These are phyloP conservation scores for Salmo trutta DNA, from an alignment of 2,797 vertebrate genomes.

Conservation along the genomic window DNA sequence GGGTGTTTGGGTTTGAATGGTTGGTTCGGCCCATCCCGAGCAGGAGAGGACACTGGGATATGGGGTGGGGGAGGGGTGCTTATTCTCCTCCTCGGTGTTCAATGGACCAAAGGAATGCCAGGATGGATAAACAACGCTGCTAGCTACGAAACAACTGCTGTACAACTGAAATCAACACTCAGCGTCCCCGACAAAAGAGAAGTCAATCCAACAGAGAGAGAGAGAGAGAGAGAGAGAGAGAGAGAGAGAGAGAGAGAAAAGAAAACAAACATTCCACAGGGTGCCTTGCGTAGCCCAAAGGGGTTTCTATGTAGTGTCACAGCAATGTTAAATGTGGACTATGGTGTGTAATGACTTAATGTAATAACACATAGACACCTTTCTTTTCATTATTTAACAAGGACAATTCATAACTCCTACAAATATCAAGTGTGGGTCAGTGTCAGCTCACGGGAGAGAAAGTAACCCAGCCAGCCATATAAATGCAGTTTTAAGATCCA, in stretches of 20 bases:
- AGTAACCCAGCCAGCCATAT: conserved; percentile 16
- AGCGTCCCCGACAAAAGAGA: conserved; percentile 68
- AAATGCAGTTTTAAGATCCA: neutral
- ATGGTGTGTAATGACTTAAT: conserved; percentile 65
- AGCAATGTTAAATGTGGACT: conserved; percentile 59
- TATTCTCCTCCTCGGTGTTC: conserved; percentile 56
- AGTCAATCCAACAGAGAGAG: conserved; percentile 66
- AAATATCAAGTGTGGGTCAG: conserved; percentile 37
- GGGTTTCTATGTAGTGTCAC: conserved; percentile 76
- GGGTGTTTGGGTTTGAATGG: conserved; percentile 56
- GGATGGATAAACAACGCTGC: conserved; percentile 73
- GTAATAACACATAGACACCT: conserved; percentile 56
- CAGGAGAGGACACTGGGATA: neutral
- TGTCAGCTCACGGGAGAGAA: conserved; percentile 19
- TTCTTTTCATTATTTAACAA: conserved; percentile 46
- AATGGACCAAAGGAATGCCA: conserved; percentile 74
- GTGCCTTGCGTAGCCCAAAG: conserved; percentile 66
- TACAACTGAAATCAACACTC: conserved; percentile 75
- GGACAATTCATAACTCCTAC: conserved; percentile 30
- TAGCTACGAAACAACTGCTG: conserved; percentile 73
- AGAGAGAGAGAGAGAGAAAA: conserved; percentile 1
- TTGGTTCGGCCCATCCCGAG: conserved; percentile 56
- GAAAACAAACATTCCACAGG: conserved; percentile 68
- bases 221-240: conserved; percentile 5
- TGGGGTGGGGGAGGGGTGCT: conserved; percentile 40